phyloP scores from a whole-genome alignment of 2,888 invertebrate species.

The Electrophaes corylata region DNA sequence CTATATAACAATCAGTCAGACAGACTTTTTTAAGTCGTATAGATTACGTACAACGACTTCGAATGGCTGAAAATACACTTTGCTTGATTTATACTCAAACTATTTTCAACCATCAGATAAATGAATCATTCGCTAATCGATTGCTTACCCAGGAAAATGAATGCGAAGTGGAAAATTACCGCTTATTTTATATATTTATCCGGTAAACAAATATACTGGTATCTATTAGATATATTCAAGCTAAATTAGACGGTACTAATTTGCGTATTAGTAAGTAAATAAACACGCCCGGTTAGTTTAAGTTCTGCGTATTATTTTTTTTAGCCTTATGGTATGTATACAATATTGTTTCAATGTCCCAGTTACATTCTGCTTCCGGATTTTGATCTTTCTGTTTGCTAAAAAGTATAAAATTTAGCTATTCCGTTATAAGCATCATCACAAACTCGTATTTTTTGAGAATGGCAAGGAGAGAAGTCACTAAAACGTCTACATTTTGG shows the following conservation, averaged over 20 bases:
- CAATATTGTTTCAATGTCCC: too few species aligned
- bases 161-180: conserved; percentile 3
- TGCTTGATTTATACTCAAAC: not conserved
- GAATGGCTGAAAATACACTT: not conserved
- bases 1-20: too few species aligned
- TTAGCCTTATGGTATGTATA: too few species aligned
- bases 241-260: not conserved
- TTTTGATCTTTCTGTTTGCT: too few species aligned
- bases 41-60: not conserved
- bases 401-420: too few species aligned
- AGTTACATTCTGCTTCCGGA: too few species aligned
- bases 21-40: too few species aligned
- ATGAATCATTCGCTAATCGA: not conserved
- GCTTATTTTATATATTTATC: not conserved
- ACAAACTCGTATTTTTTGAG: too few species aligned
- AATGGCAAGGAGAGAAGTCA: too few species aligned
- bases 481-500: too few species aligned
- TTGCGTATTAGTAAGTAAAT: too few species aligned
- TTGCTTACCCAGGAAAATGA: conserved; percentile 1
- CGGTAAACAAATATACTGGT: not conserved
- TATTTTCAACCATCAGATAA: not conserved
- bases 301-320: not conserved
- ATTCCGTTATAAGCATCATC: too few species aligned
- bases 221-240: not conserved
- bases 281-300: not conserved